Percentiles rank a stretch among this genome's conserved stretches.
Conservation (phyloP, 2,113 vertebrate genomes). For the Hiodon tergisus region DNA sequence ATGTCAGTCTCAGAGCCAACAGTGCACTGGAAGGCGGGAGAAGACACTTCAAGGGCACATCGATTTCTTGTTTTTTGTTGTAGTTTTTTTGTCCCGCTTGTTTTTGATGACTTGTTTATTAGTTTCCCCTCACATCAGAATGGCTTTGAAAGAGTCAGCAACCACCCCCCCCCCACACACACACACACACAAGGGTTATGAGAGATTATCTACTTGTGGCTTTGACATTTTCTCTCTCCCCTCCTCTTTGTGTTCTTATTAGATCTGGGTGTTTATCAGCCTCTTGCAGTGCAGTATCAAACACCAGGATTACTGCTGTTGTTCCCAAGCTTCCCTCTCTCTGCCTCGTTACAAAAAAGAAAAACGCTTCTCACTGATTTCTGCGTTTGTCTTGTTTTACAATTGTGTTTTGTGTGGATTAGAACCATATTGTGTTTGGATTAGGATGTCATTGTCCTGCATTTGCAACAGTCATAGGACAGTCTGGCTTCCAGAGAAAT, state of each 20-base stretch:
- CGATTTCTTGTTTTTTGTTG: background rate
- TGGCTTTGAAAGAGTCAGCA: conserved; percentile 16
- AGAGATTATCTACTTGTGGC: conserved; percentile 11
- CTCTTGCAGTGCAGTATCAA: conserved; percentile 25
- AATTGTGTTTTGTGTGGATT: conserved; percentile 11
- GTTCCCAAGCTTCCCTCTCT: conserved; percentile 7
- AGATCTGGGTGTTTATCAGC: conserved; percentile 38
- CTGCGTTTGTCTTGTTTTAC: background rate
- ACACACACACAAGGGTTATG: conserved; percentile 1
- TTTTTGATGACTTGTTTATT: conserved; percentile 7
- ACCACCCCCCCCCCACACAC: background rate
- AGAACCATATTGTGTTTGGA: conserved; percentile 17
- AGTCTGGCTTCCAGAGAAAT: background rate
- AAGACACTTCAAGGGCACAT: background rate
- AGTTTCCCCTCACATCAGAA: conserved; percentile 2
- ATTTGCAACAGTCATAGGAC: background rate
- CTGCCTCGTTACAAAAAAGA: background rate
- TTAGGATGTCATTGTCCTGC: conserved; percentile 3
- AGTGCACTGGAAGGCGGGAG: background rate
- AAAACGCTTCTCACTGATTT: background rate
- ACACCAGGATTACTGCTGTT: conserved; percentile 16
- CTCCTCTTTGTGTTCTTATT: conserved; percentile 30
- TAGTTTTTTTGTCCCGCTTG: background rate
- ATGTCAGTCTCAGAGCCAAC: conserved; percentile 29
- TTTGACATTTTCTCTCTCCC: conserved; percentile 6